These are phyloP conservation scores for Achatina immaculata DNA, from an alignment of 1,140 invertebrate species.

Conservation along the genomic window DNA sequence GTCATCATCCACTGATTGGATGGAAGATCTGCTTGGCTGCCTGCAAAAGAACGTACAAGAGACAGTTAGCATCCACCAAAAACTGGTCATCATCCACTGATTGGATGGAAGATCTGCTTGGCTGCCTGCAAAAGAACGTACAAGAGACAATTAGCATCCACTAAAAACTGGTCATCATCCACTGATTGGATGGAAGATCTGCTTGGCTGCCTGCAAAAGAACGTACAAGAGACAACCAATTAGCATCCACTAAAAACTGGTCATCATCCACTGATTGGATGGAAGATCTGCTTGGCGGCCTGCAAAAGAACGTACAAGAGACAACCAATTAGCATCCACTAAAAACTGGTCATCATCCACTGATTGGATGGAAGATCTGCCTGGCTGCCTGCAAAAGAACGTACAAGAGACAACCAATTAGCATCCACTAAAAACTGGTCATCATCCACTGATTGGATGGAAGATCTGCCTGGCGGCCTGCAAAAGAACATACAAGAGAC, in stretches of 20 bases:
- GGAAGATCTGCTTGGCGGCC: conserved; percentile 81
- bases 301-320: conserved; percentile 59
- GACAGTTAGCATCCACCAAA: too few relatives aligned
- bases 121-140: conserved; percentile 73
- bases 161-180: too few relatives aligned
- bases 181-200: too few relatives aligned
- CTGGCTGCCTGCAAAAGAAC: conserved; percentile 75
- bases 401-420: too few relatives aligned
- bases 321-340: too few relatives aligned
- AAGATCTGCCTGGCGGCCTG: conserved; percentile 81
- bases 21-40: conserved; percentile 82
- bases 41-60: conserved; percentile 63
- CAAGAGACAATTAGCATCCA: too few relatives aligned
- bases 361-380: conserved; percentile 80
- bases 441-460: conserved; percentile 78
- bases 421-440: too few relatives aligned
- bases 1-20: conserved; percentile 78
- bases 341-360: conserved; percentile 81
- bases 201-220: too few relatives aligned
- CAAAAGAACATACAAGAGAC: conserved; percentile 32
- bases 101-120: conserved; percentile 80
- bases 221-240: too few relatives aligned
- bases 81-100: conserved; percentile 80
- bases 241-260: too few relatives aligned
- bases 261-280: conserved; percentile 79